Percentiles rank a stretch among this genome's conserved stretches.
Conservation (phyloP, 2,113 vertebrate species). For the Dendropsophus ebraccatus region DNA sequence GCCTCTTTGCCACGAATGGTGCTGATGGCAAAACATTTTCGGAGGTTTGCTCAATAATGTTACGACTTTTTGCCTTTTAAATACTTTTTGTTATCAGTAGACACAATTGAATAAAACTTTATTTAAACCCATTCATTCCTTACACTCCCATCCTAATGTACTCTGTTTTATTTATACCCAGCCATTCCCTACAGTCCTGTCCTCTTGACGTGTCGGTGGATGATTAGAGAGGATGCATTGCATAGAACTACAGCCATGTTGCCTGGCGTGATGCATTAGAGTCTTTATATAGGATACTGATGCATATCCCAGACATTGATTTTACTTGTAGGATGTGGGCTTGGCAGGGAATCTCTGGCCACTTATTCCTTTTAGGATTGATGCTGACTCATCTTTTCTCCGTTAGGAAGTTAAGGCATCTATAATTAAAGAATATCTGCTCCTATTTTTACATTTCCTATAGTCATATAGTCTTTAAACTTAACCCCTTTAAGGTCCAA, state of each 20-base stretch:
- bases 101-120: no score
- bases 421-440: neutral
- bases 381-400: conserved; percentile 14
- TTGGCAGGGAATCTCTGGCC: neutral
- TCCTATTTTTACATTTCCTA: neutral
- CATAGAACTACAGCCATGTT: neutral
- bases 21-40: no score
- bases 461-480: neutral
- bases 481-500: neutral
- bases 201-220: no score
- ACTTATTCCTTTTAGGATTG: conserved; percentile 3
- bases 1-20: no score
- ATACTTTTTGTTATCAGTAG: no score
- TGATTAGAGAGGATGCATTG: neutral
- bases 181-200: no score
- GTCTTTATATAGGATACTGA: neutral
- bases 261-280: neutral
- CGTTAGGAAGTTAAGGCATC: neutral
- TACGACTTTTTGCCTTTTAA: no score
- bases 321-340: conserved; percentile 16
- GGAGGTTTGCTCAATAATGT: no score
- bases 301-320: neutral
- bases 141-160: no score
- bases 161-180: no score
- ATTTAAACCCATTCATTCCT: no score